Conservation (phyloP, 1,140 invertebrate genomes). For the Theocolax elegans region DNA sequence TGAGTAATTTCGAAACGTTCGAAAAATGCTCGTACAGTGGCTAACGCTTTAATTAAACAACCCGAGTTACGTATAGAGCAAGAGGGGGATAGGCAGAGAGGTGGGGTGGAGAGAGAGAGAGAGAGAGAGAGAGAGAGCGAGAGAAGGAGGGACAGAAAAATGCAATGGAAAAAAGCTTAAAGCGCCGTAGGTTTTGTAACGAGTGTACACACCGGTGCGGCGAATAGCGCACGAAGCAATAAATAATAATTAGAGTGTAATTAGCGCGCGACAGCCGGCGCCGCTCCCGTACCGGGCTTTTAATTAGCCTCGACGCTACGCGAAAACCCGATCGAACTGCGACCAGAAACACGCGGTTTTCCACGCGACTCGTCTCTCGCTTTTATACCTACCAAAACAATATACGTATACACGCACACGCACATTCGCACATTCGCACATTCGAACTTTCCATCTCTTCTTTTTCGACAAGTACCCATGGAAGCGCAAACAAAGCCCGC, state of each 20-base stretch:
- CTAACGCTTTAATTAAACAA: no score
- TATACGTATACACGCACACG: no score
- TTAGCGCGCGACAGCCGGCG: conserved; percentile 11
- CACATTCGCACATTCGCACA: conserved; percentile 53
- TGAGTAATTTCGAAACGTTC: no score
- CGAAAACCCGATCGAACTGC: background rate
- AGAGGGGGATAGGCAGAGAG: background rate
- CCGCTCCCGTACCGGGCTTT: background rate
- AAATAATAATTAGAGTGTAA: conserved; percentile 40
- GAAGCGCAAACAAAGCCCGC: conserved; percentile 51
- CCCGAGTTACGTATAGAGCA: no score
- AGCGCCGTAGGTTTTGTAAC: background rate
- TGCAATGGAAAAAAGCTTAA: conserved; percentile 39
- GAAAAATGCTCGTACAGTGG: no score
- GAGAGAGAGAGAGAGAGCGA: no score
- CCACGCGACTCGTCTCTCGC: conserved; percentile 6
- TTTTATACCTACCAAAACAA: no score
- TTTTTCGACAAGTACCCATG: background rate
- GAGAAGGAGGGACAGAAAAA: no score
- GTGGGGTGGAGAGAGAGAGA: conserved; percentile 26
- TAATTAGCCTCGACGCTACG: conserved; percentile 8
- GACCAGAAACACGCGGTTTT: background rate
- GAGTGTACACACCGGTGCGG: background rate
- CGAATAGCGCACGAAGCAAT: conserved; percentile 32
- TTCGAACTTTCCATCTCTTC: no score